phyloP scores from a whole-genome alignment of 2,113 vertebrate genomes.

The Gallinago jamesoni region DNA sequence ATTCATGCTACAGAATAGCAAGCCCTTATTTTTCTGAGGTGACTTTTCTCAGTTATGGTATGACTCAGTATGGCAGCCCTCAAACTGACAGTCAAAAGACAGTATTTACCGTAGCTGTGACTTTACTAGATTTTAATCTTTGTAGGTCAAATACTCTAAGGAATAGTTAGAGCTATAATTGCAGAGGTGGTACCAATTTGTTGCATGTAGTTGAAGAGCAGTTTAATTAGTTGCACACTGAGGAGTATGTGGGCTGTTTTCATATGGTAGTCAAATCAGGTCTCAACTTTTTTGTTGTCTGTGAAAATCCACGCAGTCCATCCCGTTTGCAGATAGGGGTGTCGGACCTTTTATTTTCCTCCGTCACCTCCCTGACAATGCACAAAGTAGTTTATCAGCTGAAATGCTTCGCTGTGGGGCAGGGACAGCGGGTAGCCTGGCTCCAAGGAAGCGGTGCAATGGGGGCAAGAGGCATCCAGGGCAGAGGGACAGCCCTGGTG shows the following conservation, averaged over 20 bases:
- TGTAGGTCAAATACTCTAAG: background rate
- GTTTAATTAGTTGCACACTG: background rate
- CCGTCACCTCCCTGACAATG: background rate
- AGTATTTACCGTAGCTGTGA: background rate
- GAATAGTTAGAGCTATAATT: background rate
- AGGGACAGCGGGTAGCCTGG: background rate
- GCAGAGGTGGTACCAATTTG: background rate
- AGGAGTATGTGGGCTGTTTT: background rate
- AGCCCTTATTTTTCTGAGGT: background rate
- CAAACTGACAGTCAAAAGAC: background rate
- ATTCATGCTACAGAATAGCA: background rate
- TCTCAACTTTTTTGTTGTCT: background rate
- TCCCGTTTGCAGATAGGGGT: fast-evolving
- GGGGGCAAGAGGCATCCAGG: background rate
- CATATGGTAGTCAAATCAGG: background rate
- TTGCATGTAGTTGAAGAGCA: background rate
- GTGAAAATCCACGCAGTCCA: background rate
- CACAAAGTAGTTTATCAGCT: background rate
- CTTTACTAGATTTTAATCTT: background rate
- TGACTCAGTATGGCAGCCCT: background rate
- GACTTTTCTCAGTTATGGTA: background rate
- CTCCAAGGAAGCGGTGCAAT: background rate
- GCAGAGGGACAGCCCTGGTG: background rate
- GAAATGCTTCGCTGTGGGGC: background rate
- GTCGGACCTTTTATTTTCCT: background rate